Evolutionary conservation across 64 coral and sea anemone species (phyloP), one percentile per base, ranked within the genome.

Genomic region (Exaiptasia diaphana): DNA sequence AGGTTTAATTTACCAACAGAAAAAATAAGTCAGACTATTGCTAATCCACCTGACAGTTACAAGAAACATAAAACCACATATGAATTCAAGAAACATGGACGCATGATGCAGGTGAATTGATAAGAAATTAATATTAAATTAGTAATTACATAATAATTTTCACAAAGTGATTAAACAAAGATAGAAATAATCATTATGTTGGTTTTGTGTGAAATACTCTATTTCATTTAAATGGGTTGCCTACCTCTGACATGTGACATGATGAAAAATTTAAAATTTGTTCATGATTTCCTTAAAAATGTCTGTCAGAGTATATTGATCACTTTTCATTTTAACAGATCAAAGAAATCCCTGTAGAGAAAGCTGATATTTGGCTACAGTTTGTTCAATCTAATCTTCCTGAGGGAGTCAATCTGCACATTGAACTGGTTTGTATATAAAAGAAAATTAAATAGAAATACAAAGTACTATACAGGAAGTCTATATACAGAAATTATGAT

Each of bases 1-100:
- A 97, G 94, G 59, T 97, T 97, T 52, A 97, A 97, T 73, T 82
- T 97, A 37, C 53, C 83, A 24, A 97, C 94, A 15, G 90, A 92
- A 50, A 52, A 21, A 31, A 64, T 88, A 25, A 85, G 60, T 12
- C 80, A 92, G 53, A 92, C 79, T 25, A 50, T 97, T 30, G 94
- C 84, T 14, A 84, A 85, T 53, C 89, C 78, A 21, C 89, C 89
- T 35, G 89, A 97, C 41, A 92, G 84, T 37, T 97, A 88, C 58
- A 91, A 82, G 78, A 87, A 92, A 41, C 71, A 79, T 3, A 88
- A 80, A n/a, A 49, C 83, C 3, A 44, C 76, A 31, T 97, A 97
- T 60, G 75, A 92, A 17, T 91, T 97, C 2, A 97, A 97, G 23
- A 97, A 88, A 6, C 85, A 97, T 88, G 89, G 89, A 3, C 73